Percentiles rank a stretch among this genome's conserved stretches.
Conservation (phyloP, 2,113 vertebrate genomes). For the Lycaon pictus region DNA sequence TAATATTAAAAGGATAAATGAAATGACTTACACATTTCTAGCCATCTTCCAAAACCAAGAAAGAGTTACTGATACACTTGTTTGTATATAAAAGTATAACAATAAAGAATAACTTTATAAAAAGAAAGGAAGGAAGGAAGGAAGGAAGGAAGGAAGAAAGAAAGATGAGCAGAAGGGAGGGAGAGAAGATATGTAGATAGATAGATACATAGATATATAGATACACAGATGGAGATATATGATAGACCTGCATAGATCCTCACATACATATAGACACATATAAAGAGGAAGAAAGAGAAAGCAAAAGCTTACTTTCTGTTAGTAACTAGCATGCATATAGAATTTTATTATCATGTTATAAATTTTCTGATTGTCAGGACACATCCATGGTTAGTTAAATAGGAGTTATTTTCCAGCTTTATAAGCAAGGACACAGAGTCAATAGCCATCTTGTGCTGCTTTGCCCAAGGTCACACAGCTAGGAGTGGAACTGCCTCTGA, state of each 20-base stretch:
- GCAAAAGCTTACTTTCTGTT: not conserved
- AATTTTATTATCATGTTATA: not conserved
- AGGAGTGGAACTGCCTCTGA: not conserved
- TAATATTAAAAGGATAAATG: conserved; percentile 15
- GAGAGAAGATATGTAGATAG: not conserved
- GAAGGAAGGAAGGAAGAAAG: not conserved
- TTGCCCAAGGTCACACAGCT: not conserved
- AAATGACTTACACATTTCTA: conserved; percentile 11
- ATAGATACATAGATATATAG: not conserved
- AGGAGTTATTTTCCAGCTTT: not conserved
- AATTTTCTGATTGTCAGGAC: not conserved
- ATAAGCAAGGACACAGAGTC: not conserved
- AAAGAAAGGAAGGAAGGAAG: no score
- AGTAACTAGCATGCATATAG: not conserved
- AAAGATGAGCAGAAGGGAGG: not conserved
- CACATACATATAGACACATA: not conserved
- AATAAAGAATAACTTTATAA: not conserved
- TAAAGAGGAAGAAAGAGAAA: not conserved
- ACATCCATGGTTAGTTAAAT: not conserved
- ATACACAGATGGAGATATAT: not conserved
- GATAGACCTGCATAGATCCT: not conserved
- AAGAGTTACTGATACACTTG: not conserved
- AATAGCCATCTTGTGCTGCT: not conserved
- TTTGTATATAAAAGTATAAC: not conserved
- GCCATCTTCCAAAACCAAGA: not conserved